These are phyloP conservation scores for Syrrhaptes paradoxus DNA, from an alignment of 2,113 vertebrate genomes.

Conservation along the genomic window DNA sequence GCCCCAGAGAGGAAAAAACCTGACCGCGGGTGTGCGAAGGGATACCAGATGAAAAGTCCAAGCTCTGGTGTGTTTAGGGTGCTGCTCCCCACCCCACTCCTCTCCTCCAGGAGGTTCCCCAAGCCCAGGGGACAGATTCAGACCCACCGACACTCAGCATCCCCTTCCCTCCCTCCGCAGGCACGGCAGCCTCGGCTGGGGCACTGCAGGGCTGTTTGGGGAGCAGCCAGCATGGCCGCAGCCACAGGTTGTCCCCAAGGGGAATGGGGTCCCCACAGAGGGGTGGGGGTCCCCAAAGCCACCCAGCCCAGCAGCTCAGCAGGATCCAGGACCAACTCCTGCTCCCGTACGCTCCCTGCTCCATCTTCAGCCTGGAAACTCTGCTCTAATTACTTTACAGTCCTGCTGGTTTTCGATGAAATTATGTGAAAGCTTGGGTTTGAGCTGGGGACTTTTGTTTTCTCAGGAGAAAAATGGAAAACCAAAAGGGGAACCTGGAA, in stretches of 20 bases:
- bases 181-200: background rate
- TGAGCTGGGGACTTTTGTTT: background rate
- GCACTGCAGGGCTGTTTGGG: accelerated
- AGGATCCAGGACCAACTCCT: background rate
- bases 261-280: no score
- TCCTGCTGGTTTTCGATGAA: background rate
- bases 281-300: background rate
- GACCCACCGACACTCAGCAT: background rate
- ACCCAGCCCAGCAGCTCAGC: background rate
- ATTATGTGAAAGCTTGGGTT: background rate
- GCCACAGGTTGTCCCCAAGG: background rate
- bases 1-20: background rate
- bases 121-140: background rate
- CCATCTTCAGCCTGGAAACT: background rate
- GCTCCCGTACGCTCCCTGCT: accelerated
- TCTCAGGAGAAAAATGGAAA: background rate
- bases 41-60: accelerated
- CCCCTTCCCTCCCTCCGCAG: background rate
- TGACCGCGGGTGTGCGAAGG: accelerated
- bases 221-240: background rate
- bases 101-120: accelerated
- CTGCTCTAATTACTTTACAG: background rate
- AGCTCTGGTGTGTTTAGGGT: background rate
- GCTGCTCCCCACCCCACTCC: background rate
- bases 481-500: background rate